Percentiles rank a stretch among this genome's conserved stretches.
Conservation (phyloP, 1,140 invertebrate genomes). For the Brachionus plicatilis region DNA sequence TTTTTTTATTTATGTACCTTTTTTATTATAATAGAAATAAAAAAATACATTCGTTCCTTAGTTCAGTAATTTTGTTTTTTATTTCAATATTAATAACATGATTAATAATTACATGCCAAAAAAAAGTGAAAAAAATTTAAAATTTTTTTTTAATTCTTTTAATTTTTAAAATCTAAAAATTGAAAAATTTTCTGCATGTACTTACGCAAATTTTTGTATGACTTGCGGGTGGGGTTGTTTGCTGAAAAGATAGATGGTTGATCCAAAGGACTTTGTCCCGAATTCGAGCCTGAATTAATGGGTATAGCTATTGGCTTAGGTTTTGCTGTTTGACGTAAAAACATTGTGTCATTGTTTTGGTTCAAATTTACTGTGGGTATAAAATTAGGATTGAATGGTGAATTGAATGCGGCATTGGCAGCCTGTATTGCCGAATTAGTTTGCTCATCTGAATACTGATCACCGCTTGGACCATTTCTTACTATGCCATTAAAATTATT, state of each 20-base stretch:
- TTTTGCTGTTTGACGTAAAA: constrained; percentile 48
- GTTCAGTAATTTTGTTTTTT: too few relatives aligned
- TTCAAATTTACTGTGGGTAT: constrained; percentile 43
- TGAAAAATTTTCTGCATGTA: not conserved
- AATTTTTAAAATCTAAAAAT: too few relatives aligned
- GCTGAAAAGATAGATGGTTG: not conserved
- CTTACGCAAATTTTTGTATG: constrained; percentile 38
- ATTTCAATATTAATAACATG: too few relatives aligned
- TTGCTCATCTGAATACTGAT: not conserved
- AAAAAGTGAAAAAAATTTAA: too few relatives aligned
- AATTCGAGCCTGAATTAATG: constrained; percentile 48
- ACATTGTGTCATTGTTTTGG: constrained; percentile 40
- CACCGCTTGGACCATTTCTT: not conserved
- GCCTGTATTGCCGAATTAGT: constrained; percentile 39
- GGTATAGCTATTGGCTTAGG: constrained; percentile 56
- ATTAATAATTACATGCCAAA: too few relatives aligned
- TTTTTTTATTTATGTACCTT: too few relatives aligned
- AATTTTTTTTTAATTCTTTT: too few relatives aligned
- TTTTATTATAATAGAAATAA: too few relatives aligned
- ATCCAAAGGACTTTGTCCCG: not conserved
- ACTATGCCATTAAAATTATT: not conserved
- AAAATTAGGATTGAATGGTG: constrained; percentile 45
- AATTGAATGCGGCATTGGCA: constrained; percentile 44
- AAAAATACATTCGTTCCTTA: too few relatives aligned
- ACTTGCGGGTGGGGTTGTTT: not conserved